Percentiles rank a stretch among this genome's conserved stretches.
These are phyloP conservation scores for Macrobrachium rosenbergii DNA, from an alignment of 1,140 invertebrate genomes.

Conservation along the genomic window DNA sequence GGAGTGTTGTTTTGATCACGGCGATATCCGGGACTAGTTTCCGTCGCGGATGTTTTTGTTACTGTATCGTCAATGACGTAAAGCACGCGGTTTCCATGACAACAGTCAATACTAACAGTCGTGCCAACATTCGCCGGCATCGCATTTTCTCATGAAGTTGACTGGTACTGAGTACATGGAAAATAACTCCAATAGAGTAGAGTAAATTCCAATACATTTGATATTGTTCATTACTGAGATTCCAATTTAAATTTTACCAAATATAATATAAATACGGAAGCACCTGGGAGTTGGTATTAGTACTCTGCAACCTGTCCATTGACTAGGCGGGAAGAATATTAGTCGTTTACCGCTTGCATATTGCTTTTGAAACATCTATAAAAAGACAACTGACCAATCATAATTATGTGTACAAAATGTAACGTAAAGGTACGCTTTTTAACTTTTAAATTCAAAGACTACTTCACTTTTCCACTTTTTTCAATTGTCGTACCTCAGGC, in stretches of 20 bases:
- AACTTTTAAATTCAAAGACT: too few relatives aligned
- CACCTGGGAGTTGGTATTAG: slow-evolving; percentile 8
- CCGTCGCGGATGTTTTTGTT: slow-evolving; percentile 31
- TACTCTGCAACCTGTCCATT: slow-evolving; percentile 48
- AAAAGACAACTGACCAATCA: not conserved
- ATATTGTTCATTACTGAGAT: slow-evolving; percentile 34
- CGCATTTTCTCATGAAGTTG: not conserved
- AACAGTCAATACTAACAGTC: slow-evolving; percentile 59
- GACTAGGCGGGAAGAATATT: slow-evolving; percentile 19
- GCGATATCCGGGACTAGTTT: slow-evolving; percentile 43
- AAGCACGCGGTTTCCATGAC: slow-evolving; percentile 54
- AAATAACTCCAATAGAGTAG: too few relatives aligned
- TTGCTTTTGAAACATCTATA: not conserved
- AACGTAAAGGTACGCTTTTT: too few relatives aligned
- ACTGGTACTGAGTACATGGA: not conserved
- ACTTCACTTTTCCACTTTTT: too few relatives aligned
- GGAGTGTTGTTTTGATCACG: too few relatives aligned
- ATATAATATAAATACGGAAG: not conserved
- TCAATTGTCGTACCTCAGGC: too few relatives aligned
- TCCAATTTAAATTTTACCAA: not conserved
- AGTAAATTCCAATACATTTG: not conserved
- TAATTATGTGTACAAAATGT: not conserved
- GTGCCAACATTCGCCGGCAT: slow-evolving; percentile 8
- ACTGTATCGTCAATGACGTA: slow-evolving; percentile 21
- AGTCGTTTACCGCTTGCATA: not conserved